A percentile compares a stretch with the other conserved stretches of the same genome.
Evolutionary conservation across 2,113 vertebrate species (phyloP).

Genomic region (Athene cunicularia): DNA sequence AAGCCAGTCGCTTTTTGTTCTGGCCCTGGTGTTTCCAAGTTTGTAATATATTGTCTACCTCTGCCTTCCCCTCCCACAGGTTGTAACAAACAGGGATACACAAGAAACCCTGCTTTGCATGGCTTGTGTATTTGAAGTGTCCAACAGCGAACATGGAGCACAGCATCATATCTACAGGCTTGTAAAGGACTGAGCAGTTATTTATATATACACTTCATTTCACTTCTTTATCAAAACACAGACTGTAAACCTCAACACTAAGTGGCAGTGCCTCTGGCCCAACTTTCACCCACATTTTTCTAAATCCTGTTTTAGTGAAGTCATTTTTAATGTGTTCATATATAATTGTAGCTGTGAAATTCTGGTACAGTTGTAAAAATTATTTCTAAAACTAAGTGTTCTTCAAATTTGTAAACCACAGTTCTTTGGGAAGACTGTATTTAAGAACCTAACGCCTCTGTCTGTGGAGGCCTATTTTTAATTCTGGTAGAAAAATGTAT

Average conservation of each 20-base stretch:
- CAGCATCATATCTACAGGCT: constrained; percentile 99
- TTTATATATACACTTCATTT: constrained; percentile 80
- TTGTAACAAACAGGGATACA: constrained; percentile 98
- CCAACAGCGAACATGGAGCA: constrained; percentile 98
- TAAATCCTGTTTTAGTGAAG: constrained; percentile 85
- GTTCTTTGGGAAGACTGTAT: constrained; percentile 74
- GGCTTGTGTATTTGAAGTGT: constrained; percentile 99
- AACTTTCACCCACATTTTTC: constrained; percentile 85
- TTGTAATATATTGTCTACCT: neutral
- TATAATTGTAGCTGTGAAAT: constrained; percentile 96
- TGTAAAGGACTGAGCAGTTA: constrained; percentile 94
- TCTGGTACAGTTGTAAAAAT: constrained; percentile 95
- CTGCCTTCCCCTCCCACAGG: constrained; percentile 74
- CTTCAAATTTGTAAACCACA: constrained; percentile 77
- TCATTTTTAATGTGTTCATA: constrained; percentile 87
- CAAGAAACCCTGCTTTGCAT: constrained; percentile 99
- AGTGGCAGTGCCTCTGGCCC: constrained; percentile 92
- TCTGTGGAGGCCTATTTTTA: constrained; percentile 74
- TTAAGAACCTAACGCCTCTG: constrained; percentile 68
- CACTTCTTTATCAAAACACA: constrained; percentile 78
- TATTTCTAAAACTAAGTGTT: constrained; percentile 82
- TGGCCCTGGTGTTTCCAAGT: neutral
- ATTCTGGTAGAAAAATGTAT: constrained; percentile 71
- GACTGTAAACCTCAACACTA: constrained; percentile 91
- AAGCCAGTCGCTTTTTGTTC: neutral